These are phyloP conservation scores for Chloromyia formosa DNA, from an alignment of 2,888 invertebrate genomes.

Conservation along the genomic window DNA sequence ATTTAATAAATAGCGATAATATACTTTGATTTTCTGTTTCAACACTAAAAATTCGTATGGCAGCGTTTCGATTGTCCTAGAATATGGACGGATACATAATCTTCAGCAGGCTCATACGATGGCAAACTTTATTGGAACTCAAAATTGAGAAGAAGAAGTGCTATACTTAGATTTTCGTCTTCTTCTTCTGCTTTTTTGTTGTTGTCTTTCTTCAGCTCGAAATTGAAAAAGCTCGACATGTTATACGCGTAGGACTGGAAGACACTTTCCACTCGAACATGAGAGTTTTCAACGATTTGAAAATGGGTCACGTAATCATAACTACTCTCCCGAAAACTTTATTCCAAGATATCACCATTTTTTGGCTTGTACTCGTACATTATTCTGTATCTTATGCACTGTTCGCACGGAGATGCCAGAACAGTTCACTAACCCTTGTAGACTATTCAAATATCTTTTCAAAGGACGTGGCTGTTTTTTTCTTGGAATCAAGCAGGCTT, in stretches of 20 bases:
- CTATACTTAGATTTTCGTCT: neutral
- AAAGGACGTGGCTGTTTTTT: too few relatives aligned
- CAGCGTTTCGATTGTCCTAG: neutral
- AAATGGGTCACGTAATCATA: conserved; percentile 44
- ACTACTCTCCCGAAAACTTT: conserved; percentile 37
- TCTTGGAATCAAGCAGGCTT: too few relatives aligned
- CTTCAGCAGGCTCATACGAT: neutral
- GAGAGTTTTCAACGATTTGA: conserved; percentile 24
- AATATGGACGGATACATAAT: neutral
- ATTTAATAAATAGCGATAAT: too few relatives aligned
- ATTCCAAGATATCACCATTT: conserved; percentile 24
- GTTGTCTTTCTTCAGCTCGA: too few relatives aligned
- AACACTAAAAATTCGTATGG: too few relatives aligned
- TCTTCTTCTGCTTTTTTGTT: too few relatives aligned
- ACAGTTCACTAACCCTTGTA: too few relatives aligned
- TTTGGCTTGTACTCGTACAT: neutral
- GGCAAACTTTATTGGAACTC: conserved; percentile 19
- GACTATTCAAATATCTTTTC: too few relatives aligned
- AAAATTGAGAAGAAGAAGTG: neutral
- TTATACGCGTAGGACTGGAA: neutral
- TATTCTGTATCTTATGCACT: too few relatives aligned
- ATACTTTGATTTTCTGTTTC: conserved; percentile 14
- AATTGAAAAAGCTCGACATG: neutral
- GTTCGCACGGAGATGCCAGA: too few relatives aligned
- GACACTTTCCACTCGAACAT: neutral